Evolutionary conservation across 2,113 vertebrate species (phyloP), one percentile per base, ranked within the genome.

Genomic region (Procapra przewalskii): DNA sequence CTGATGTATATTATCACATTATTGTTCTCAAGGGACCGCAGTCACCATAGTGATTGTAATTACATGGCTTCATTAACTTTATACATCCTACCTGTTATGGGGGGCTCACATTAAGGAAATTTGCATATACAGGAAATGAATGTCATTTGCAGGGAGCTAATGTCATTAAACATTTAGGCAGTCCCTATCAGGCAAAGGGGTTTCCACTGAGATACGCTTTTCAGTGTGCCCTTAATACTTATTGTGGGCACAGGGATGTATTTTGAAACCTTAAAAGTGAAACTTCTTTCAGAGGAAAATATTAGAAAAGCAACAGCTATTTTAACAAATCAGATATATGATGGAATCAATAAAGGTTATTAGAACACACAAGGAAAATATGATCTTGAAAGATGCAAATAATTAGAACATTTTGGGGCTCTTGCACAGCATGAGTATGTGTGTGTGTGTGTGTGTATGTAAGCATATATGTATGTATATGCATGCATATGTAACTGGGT

Each of bases 11-110:
- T 99, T 99, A 99, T 99, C 98, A 97, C 98, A 98, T 98, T 98
- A 99, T 98, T 98, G 98, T 99, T 99, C 99, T 99, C 98, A 29
- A 21, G 99, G 98, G 99, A 99, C 98, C 94, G 96, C 97, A 98
- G 99, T 99, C 99, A 98, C 99, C 99, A 99, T 99, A 99, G 99
- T 98, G 99, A 99, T 99, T 98, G 98, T 99, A 99, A 99, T 99
- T 99, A 99, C 99, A 99, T 99, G 99, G 99, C 99, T 99, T 99
- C 99, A 99, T 99, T 99, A 99, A 99, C 99, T 99, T 99, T 99
- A 99, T 99, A 98, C 98, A 99, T 99, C 99, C 98, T 99, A 99
- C 99, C 98, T 99, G 99, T 99, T 99, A 99, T 99, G 98, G 98
- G 99, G 97, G 98, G 98, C 98, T 98, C 98, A 98, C 99, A 99